A percentile compares a stretch with the other conserved stretches of the same genome.
phyloP scores from a whole-genome alignment of 2,888 invertebrate species.

The Mimas tiliae region DNA sequence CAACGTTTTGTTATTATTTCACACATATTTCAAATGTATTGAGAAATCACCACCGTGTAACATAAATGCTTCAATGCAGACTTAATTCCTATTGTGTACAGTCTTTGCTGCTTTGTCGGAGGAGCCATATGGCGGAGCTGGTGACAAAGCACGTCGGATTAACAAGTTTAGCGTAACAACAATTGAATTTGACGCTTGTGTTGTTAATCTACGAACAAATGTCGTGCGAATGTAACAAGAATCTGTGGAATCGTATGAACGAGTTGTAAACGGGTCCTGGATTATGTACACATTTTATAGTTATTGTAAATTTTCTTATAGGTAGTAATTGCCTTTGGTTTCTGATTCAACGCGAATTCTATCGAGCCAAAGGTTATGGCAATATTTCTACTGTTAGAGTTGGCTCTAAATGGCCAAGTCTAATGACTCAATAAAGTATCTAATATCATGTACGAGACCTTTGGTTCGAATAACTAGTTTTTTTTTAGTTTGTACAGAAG shows the following conservation, averaged over 20 bases:
- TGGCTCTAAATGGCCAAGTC: too few species aligned
- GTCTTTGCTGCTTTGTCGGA: conserved; percentile 60
- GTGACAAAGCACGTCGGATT: conserved; percentile 68
- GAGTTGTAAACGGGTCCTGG: background rate
- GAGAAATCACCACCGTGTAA: conserved; percentile 62
- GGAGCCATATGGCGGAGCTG: conserved; percentile 74
- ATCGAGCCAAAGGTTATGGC: too few species aligned
- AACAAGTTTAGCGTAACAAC: conserved; percentile 57
- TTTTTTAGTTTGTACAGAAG: too few species aligned
- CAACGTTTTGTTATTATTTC: conserved; percentile 50
- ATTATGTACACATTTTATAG: background rate
- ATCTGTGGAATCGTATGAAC: background rate
- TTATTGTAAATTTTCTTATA: background rate
- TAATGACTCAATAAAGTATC: too few species aligned
- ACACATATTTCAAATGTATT: conserved; percentile 60
- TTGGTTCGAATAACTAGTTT: too few species aligned
- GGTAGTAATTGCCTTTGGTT: background rate
- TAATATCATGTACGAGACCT: too few species aligned
- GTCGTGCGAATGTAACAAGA: conserved; percentile 43
- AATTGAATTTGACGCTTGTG: conserved; percentile 63
- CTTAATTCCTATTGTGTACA: conserved; percentile 65
- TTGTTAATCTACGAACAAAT: conserved; percentile 43
- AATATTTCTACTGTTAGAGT: too few species aligned
- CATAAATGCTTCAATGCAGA: conserved; percentile 68
- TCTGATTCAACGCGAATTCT: background rate